Evolutionary conservation across 2,888 invertebrate genomes (phyloP), one percentile per base, ranked within the genome.

Genomic region (Ichneumoninae sp.): DNA sequence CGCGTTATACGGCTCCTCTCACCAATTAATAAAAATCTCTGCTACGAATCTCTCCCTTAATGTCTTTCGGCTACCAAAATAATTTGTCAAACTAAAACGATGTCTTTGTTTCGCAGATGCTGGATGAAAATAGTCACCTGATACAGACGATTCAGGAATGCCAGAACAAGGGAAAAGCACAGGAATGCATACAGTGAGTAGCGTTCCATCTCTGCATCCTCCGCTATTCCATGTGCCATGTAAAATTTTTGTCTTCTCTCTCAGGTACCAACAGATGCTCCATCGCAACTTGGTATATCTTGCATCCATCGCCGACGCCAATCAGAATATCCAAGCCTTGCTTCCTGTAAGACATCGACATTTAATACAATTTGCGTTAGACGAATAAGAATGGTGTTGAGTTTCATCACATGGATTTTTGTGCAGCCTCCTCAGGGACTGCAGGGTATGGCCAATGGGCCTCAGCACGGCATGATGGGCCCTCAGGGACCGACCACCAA

Each of bases 131-230:
- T 94, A 97, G 97, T 89, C 98, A 98, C 93, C 95, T 99, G 65
- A 99, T 99, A 90, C 98, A 99, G 95, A 98, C 98, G 8, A 99
- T 99, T 92, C 97, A 98, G 94, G 99, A 99, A 90, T 99, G 97
- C 94, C 99, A 99, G 94, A 97, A 96, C 87, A 98, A 98, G 95
- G 99, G 99, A 83, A 98, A 98, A 94, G 95, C 97, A 26, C 96
- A 97, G 94, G 99, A 99, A 95, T 98, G 98, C 92, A 96, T 98
- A 93, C 98, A 98, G 94, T 98, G 92, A 95, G 95, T 94, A 68
- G 5, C 54, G 7, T 22, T 44, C 0, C 40, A 50, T 36, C 13
- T 68, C 40, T 30, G 16, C 1, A 0, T 13, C 22, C 72, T 57
- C 3, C 0, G 8, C 3, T 36, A 13, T 3, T 44, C 36, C 19